phyloP scores from a whole-genome alignment of 2,888 invertebrate genomes.

The Acleris holmiana region DNA sequence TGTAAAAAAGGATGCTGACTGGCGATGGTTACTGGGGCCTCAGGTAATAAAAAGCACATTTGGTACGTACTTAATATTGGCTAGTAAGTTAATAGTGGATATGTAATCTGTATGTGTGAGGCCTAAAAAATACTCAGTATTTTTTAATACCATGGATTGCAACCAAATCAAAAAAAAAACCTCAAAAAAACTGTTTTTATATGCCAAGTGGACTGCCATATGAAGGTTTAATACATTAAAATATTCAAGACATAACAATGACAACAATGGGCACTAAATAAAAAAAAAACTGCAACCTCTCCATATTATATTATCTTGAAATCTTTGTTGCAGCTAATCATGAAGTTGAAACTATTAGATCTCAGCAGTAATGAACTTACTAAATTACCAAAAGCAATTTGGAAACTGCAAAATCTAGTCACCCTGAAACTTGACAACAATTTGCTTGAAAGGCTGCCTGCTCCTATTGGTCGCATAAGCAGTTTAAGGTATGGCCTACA shows the following conservation, averaged over 20 bases:
- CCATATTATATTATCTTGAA: neutral
- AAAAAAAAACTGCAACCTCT: no score
- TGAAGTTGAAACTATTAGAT: slow-evolving; percentile 85
- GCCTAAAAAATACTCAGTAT: no score
- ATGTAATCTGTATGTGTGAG: no score
- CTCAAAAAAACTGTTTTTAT: no score
- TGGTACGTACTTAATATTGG: no score
- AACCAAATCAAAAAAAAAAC: no score
- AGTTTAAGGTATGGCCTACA: slow-evolving; percentile 71
- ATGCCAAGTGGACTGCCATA: no score
- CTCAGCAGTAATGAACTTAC: slow-evolving; percentile 85
- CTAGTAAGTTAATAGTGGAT: no score
- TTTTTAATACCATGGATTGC: no score
- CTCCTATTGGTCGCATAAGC: slow-evolving; percentile 86
- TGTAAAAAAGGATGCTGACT: slow-evolving; percentile 76
- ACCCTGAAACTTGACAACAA: slow-evolving; percentile 88
- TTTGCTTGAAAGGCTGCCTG: slow-evolving; percentile 83
- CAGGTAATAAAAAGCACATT: slow-evolving; percentile 52
- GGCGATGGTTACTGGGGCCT: slow-evolving; percentile 87
- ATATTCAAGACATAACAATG: no score
- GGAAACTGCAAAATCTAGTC: slow-evolving; percentile 85
- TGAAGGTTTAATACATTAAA: no score
- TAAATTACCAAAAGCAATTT: slow-evolving; percentile 85
- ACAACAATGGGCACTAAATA: no score
- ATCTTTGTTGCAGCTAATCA: slow-evolving; percentile 63